Evolutionary conservation across 2,797 vertebrate genomes (phyloP).

Genomic region (Enteromius fasciolatus): DNA sequence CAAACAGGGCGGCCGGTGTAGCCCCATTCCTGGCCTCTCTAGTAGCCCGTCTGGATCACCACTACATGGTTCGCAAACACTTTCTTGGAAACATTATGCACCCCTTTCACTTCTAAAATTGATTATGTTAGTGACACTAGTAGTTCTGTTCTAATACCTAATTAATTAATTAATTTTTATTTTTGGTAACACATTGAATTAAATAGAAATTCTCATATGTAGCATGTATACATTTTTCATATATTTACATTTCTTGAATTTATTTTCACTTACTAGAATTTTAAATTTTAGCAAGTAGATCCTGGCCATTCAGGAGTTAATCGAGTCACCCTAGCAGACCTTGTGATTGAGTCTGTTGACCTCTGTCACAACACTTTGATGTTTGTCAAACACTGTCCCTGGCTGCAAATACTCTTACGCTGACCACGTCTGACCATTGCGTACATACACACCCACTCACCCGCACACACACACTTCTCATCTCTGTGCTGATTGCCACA

Average conservation of each 20-base stretch:
- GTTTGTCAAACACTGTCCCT: conserved; percentile 72
- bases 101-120: not conserved
- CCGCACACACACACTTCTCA: conserved; percentile 31
- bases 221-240: no score
- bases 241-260: not conserved
- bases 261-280: not conserved
- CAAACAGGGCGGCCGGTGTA: conserved; percentile 89
- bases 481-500: conserved; percentile 53
- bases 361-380: conserved; percentile 69
- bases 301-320: conserved; percentile 48
- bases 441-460: conserved; percentile 30
- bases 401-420: conserved; percentile 63
- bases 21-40: conserved; percentile 91
- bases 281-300: not conserved
- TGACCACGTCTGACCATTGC: conserved; percentile 44
- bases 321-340: conserved; percentile 62
- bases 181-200: not conserved
- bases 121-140: not conserved
- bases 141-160: not conserved
- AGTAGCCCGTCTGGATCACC: conserved; percentile 95
- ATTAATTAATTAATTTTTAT: not conserved
- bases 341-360: conserved; percentile 66
- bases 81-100: not conserved
- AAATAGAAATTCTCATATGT: not conserved
- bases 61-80: conserved; percentile 85